Percentiles rank a stretch among this genome's conserved stretches.
These are phyloP conservation scores for Zalophus californianus DNA, from an alignment of 2,797 vertebrate species.

Conservation along the genomic window DNA sequence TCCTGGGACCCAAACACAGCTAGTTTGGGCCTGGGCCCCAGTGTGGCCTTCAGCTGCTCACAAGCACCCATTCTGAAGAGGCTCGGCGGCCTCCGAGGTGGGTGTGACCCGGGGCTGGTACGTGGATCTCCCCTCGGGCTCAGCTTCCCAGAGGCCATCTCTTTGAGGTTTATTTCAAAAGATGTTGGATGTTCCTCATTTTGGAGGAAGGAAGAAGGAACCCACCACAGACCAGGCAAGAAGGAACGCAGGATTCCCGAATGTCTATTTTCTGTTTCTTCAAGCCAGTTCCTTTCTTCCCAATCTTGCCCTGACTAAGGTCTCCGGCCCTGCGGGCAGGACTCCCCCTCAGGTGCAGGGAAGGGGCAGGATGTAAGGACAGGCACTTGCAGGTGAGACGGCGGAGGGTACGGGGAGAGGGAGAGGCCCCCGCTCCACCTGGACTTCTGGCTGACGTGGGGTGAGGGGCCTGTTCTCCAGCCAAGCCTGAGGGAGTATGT, in stretches of 20 bases:
- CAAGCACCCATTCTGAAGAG: background rate
- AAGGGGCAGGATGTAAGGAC: background rate
- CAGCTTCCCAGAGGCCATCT: background rate
- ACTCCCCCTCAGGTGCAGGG: background rate
- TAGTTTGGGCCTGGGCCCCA: background rate
- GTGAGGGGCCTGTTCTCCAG: background rate
- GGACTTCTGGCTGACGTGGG: background rate
- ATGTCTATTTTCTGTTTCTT: conserved; percentile 46
- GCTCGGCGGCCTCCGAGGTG: background rate
- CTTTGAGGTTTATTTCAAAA: conserved; percentile 44
- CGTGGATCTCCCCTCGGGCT: no score
- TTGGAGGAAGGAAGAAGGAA: conserved; percentile 31
- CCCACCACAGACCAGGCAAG: background rate
- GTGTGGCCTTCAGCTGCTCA: background rate
- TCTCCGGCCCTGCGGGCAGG: background rate
- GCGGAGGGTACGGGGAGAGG: background rate
- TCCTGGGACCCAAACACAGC: background rate
- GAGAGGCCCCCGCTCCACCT: background rate
- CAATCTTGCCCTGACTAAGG: background rate
- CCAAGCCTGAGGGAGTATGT: background rate
- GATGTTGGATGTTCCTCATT: background rate
- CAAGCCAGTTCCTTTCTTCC: background rate
- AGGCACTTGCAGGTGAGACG: background rate
- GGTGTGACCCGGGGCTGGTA: no score
- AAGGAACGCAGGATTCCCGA: background rate